phyloP scores from a whole-genome alignment of 2,113 vertebrate genomes.

The Terrapene triunguis region DNA sequence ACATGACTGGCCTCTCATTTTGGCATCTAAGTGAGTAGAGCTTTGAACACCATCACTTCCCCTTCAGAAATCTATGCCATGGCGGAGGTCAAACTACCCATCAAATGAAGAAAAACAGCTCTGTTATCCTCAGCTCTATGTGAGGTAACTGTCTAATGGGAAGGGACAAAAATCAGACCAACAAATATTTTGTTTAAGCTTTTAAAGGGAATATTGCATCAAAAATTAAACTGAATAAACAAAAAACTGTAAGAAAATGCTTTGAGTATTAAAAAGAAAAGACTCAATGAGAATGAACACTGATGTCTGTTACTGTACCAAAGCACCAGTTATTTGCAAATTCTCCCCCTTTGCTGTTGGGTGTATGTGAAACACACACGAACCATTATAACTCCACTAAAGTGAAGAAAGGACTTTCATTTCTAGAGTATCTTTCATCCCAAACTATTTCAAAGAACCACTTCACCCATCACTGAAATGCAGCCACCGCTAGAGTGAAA shows the following conservation, averaged over 20 bases:
- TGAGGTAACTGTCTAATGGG: not conserved
- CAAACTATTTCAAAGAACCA: not conserved
- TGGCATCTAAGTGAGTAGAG: not conserved
- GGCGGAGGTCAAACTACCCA: not conserved
- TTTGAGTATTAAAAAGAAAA: not conserved
- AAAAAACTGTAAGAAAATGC: not conserved
- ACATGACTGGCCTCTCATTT: not conserved
- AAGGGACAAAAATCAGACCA: not conserved
- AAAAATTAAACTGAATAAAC: not conserved
- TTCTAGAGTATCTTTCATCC: not conserved
- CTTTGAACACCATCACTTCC: not conserved
- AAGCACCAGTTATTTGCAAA: not conserved
- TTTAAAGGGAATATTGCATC: not conserved
- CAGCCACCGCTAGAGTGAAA: not conserved
- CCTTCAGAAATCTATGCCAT: not conserved
- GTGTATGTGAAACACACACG: not conserved
- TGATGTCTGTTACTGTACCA: not conserved
- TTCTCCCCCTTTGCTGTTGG: accelerated
- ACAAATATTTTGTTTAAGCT: not conserved
- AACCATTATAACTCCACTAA: not conserved
- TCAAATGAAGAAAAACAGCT: not conserved
- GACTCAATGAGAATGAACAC: not conserved
- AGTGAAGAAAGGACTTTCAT: not conserved
- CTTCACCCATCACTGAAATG: not conserved
- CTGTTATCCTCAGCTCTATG: not conserved